phyloP scores from a whole-genome alignment of 1,140 invertebrate genomes.

The Planococcus citri region DNA sequence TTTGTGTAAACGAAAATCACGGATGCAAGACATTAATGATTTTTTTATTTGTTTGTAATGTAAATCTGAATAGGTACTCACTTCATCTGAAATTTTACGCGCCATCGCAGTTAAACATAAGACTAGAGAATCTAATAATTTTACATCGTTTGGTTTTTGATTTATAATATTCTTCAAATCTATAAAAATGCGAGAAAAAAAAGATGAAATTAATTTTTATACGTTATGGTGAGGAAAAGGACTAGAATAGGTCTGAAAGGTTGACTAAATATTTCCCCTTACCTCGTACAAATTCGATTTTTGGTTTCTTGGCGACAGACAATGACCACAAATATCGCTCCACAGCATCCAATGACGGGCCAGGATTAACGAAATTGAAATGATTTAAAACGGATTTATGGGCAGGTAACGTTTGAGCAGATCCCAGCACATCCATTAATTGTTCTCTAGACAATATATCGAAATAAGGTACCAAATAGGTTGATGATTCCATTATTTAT shows the following conservation, averaged over 20 bases:
- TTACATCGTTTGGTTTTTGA: not conserved
- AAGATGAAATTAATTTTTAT: too few relatives aligned
- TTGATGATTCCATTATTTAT: too few relatives aligned
- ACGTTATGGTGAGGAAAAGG: not conserved
- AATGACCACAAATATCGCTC: slow-evolving; percentile 62
- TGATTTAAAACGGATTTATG: slow-evolving; percentile 53
- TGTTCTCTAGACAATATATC: slow-evolving; percentile 48
- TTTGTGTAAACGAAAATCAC: not conserved
- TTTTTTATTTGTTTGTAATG: too few relatives aligned
- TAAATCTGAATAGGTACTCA: too few relatives aligned
- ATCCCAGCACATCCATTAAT: slow-evolving; percentile 54
- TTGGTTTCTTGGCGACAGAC: slow-evolving; percentile 48
- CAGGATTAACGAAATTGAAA: slow-evolving; percentile 44
- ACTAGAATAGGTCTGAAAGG: not conserved
- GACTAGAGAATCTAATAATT: not conserved
- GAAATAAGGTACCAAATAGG: slow-evolving; percentile 18
- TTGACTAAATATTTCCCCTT: too few relatives aligned
- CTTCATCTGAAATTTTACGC: not conserved
- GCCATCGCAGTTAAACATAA: not conserved
- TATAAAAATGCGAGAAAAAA: not conserved
- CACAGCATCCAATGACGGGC: slow-evolving; percentile 40
- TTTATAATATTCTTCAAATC: not conserved
- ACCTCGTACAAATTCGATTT: slow-evolving; percentile 44
- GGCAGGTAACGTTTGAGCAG: slow-evolving; percentile 48
- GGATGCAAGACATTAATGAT: too few relatives aligned